A percentile compares a stretch with the other conserved stretches of the same genome.
Evolutionary conservation across 2,888 invertebrate species (phyloP).

Genomic region (Monochamus alternatus): DNA sequence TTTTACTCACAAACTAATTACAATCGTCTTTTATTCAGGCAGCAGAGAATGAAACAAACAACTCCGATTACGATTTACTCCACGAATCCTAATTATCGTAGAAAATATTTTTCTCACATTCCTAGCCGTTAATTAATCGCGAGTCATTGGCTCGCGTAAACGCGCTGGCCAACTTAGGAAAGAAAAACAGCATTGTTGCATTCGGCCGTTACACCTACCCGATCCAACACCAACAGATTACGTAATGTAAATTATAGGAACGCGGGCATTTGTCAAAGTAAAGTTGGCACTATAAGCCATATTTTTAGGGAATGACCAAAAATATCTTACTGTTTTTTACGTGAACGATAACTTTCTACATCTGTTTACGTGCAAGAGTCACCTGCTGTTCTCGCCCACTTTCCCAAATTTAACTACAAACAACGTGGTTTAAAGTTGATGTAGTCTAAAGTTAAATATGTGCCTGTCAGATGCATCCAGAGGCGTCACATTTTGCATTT

Average conservation of each 20-base stretch:
- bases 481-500: too few relatives aligned
- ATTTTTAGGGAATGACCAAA: too few relatives aligned
- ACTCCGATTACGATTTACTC: slow-evolving; percentile 21
- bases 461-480: too few relatives aligned
- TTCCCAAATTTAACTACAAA: too few relatives aligned
- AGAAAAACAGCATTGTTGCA: background rate
- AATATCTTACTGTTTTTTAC: too few relatives aligned
- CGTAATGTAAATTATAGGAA: background rate
- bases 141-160: slow-evolving; percentile 8
- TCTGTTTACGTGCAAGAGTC: too few relatives aligned
- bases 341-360: too few relatives aligned
- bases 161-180: background rate
- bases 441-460: too few relatives aligned
- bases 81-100: slow-evolving; percentile 20
- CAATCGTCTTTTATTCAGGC: slow-evolving; percentile 17
- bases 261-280: too few relatives aligned
- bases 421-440: too few relatives aligned
- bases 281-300: too few relatives aligned
- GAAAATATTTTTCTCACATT: slow-evolving; percentile 28
- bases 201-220: background rate
- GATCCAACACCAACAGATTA: background rate
- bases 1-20: slow-evolving; percentile 26
- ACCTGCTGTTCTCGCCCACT: too few relatives aligned
- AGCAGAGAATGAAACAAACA: slow-evolving; percentile 18
- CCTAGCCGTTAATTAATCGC: slow-evolving; percentile 9